Percentiles rank a stretch among this genome's conserved stretches.
phyloP scores from a whole-genome alignment of 1,140 invertebrate species.

The Ptiloglossa arizonensis region DNA sequence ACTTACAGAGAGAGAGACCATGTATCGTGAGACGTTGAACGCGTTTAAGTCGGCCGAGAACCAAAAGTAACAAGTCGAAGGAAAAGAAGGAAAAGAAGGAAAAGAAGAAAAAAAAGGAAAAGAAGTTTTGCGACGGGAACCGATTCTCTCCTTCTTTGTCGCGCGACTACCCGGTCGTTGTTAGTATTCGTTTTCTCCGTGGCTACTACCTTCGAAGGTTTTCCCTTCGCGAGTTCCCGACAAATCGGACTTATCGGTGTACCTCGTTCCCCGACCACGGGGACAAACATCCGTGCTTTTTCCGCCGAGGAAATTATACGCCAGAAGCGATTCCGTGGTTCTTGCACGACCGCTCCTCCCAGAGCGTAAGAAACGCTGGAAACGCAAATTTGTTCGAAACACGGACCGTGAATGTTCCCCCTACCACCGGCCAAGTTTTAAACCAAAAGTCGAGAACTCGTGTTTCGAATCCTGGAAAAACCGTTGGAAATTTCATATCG shows the following conservation, averaged over 20 bases:
- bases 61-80: no score
- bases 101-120: background rate
- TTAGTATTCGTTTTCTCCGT: no score
- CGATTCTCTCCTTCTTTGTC: slow-evolving; percentile 1
- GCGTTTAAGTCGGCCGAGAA: background rate
- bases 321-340: no score
- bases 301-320: slow-evolving; percentile 5
- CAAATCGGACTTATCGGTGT: slow-evolving; percentile 27
- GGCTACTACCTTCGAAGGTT: background rate
- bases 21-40: slow-evolving; percentile 17
- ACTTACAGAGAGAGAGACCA: background rate
- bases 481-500: background rate
- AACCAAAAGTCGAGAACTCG: background rate
- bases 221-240: slow-evolving; percentile 26
- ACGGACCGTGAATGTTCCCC: background rate
- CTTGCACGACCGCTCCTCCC: background rate
- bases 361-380: no score
- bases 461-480: background rate
- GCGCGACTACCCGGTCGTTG: background rate
- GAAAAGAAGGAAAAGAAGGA: background rate
- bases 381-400: background rate
- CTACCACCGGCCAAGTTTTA: no score
- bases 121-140: background rate
- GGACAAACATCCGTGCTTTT: slow-evolving; percentile 1
- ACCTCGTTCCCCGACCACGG: no score